phyloP scores from a whole-genome alignment of 2,888 invertebrate genomes.

The Lepeophtheirus nordmannii region DNA sequence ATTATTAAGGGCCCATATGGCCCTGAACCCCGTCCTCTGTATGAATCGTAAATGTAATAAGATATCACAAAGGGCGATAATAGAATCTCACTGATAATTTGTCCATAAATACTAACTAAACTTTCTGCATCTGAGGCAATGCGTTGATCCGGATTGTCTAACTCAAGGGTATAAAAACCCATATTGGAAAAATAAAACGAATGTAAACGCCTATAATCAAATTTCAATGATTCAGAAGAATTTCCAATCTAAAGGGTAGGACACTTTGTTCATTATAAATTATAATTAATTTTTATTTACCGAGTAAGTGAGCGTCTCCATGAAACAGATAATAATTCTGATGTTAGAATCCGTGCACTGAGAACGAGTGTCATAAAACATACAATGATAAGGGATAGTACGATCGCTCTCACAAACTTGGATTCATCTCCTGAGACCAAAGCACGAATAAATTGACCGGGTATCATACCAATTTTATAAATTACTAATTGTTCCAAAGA shows the following conservation, averaged over 20 bases:
- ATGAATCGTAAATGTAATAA: conserved; percentile 42
- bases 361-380: conserved; percentile 36
- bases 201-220: conserved; percentile 34
- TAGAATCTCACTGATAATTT: conserved; percentile 33
- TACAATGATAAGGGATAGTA: conserved; percentile 29
- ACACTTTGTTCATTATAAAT: neutral
- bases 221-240: neutral
- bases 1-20: conserved; percentile 36
- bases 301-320: conserved; percentile 38
- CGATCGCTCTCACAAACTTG: conserved; percentile 34
- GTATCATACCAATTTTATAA: conserved; percentile 41
- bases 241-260: neutral
- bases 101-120: conserved; percentile 36
- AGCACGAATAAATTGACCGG: conserved; percentile 40
- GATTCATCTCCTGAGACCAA: conserved; percentile 36
- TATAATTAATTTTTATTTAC: neutral
- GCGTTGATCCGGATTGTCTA: conserved; percentile 36
- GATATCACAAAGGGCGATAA: conserved; percentile 40
- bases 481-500: conserved; percentile 38
- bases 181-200: conserved; percentile 39
- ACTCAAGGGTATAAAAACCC: conserved; percentile 38
- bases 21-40: conserved; percentile 40
- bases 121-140: conserved; percentile 42
- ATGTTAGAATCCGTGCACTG: conserved; percentile 33
- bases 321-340: conserved; percentile 37